Evolutionary conservation across 1,140 invertebrate species (phyloP), one percentile per base, ranked within the genome.

Genomic region (Penaeus japonicus): DNA sequence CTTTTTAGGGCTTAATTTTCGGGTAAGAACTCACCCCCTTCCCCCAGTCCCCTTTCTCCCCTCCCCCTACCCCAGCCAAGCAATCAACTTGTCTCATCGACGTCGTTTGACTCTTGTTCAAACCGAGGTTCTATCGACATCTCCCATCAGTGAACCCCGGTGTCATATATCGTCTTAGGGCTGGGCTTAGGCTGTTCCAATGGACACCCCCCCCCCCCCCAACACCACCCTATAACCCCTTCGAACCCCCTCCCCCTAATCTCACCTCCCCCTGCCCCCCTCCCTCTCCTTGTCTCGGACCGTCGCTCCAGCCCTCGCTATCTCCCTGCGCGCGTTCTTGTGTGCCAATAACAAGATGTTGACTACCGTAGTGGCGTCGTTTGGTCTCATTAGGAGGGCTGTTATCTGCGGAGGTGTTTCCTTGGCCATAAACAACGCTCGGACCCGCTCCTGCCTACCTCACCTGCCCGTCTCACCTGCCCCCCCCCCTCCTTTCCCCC

Each of bases 321-420:
- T n/a, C 10, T 20, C 75, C 22, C 15, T 27, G 70, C 35, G 70
- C 35, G 70, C 70, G 70, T 65, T 75, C 77, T 53, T n/a, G 81
- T 83, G 81, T 83, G 81, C 77, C 75, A 86, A 75, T 86, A 86
- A 86, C 85, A 86, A 47, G 85, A 79, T 86, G 85, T 86, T 79
- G 85, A 86, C 85, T 86, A 86, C 85, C 57, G 75, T 59, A 55
- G 85, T 79, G 75, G 77, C 84, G 85, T 86, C 57, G 85, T 62
- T 57, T 7, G 85, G 65, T 62, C 70, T 80, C 85, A 86, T 86
- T 86, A 86, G 85, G 84, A 86, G 85, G n/a, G 5, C 57, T 62
- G 54, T 78, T 86, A 86, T 86, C 77, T 65, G 75, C 17, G 53
- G 77, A 86, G 85, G 85, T 86, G 84, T 86, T 86, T 86, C 85